Conservation (phyloP, 2,888 invertebrate species). For the Branchellion lobata region DNA sequence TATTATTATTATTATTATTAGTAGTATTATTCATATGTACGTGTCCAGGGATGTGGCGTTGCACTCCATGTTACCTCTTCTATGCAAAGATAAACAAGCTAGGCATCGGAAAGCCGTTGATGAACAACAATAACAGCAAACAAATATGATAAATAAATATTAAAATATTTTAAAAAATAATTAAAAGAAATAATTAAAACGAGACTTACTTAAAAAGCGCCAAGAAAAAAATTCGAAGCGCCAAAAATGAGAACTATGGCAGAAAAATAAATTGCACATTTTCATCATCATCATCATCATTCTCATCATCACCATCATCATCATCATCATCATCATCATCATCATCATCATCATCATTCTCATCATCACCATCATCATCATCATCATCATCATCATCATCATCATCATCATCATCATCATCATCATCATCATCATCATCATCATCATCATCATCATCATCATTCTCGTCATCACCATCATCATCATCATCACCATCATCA, state of each 20-base stretch:
- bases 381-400: slow-evolving; percentile 23
- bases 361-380: background rate
- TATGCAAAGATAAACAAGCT: too few relatives aligned
- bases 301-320: background rate
- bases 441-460: slow-evolving; percentile 11
- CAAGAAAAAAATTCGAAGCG: too few relatives aligned
- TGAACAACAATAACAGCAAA: too few relatives aligned
- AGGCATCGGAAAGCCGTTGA: too few relatives aligned
- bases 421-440: slow-evolving; percentile 20
- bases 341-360: background rate
- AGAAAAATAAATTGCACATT: background rate
- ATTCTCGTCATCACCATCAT: background rate
- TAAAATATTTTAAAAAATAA: too few relatives aligned
- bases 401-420: slow-evolving; percentile 22
- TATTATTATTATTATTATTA: too few relatives aligned
- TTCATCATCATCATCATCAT: background rate
- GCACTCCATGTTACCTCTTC: too few relatives aligned
- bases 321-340: background rate
- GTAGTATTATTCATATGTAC: too few relatives aligned
- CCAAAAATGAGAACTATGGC: background rate
- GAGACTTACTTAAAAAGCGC: too few relatives aligned
- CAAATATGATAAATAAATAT: too few relatives aligned
- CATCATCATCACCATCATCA: background rate
- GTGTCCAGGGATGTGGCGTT: too few relatives aligned
- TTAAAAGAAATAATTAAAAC: too few relatives aligned